These are phyloP conservation scores for Amblyopsis hoosieri DNA, from an alignment of 2,797 vertebrate genomes.

Conservation along the genomic window DNA sequence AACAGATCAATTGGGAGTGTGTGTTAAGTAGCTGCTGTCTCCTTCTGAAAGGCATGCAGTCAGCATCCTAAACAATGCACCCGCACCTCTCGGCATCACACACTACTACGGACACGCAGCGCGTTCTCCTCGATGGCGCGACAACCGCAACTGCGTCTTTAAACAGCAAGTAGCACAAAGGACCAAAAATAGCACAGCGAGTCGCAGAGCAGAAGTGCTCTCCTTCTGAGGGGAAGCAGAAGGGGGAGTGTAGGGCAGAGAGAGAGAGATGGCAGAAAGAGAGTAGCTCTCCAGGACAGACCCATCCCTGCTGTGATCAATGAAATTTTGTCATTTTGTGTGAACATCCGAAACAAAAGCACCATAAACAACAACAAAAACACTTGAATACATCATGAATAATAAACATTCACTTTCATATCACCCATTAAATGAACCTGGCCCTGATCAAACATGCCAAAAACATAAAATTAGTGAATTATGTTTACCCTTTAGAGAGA, in stretches of 20 bases:
- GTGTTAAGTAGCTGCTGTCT: slow-evolving; percentile 28
- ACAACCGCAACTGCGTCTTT: slow-evolving; percentile 78
- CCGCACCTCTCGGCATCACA: slow-evolving; percentile 39
- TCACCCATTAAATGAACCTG: slow-evolving; percentile 9
- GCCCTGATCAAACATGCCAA: not conserved
- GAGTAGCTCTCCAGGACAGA: slow-evolving; percentile 40
- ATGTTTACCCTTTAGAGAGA: too few relatives aligned
- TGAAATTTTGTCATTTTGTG: slow-evolving; percentile 26
- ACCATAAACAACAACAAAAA: not conserved
- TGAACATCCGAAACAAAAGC: slow-evolving; percentile 6
- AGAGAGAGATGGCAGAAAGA: slow-evolving; percentile 47
- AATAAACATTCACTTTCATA: not conserved
- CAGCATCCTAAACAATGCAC: slow-evolving; percentile 57
- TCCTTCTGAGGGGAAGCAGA: slow-evolving; percentile 66
- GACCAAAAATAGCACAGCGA: slow-evolving; percentile 81
- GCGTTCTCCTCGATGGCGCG: slow-evolving; percentile 64
- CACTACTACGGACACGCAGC: slow-evolving; percentile 34
- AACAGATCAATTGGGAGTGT: slow-evolving; percentile 27
- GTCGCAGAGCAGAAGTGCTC: slow-evolving; percentile 78
- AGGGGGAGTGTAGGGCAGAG: slow-evolving; percentile 44
- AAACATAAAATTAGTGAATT: not conserved
- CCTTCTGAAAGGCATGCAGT: slow-evolving; percentile 46
- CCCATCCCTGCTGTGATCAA: slow-evolving; percentile 31
- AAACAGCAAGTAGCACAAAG: slow-evolving; percentile 83
- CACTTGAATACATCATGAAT: not conserved